These are phyloP conservation scores for Neopelma chrysocephalum DNA, from an alignment of 2,797 vertebrate species.

Conservation along the genomic window DNA sequence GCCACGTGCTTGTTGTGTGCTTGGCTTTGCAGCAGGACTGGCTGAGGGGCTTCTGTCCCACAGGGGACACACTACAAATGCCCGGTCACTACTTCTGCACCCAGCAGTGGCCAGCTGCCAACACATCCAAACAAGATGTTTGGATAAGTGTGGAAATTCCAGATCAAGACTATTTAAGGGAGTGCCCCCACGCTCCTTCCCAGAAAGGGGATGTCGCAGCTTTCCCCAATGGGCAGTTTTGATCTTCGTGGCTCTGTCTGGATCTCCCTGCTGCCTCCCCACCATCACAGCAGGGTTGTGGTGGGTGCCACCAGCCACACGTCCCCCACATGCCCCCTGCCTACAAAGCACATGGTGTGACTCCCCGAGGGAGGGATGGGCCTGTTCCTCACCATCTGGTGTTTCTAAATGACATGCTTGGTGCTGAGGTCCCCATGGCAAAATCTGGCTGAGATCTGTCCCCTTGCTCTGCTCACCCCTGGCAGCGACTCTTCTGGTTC, in stretches of 20 bases:
- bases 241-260: background rate
- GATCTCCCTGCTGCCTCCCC: background rate
- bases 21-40: background rate
- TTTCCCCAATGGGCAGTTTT: background rate
- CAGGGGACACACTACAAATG: background rate
- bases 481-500: conserved; percentile 88
- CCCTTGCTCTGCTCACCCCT: background rate
- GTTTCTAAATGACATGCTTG: background rate
- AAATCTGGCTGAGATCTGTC: background rate
- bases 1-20: fast-evolving
- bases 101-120: background rate
- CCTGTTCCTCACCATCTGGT: background rate
- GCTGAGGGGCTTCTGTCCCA: background rate
- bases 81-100: background rate
- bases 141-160: background rate
- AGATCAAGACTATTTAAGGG: background rate
- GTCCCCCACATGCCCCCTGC: fast-evolving
- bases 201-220: fast-evolving
- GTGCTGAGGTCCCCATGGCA: background rate
- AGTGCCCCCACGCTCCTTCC: background rate
- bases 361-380: background rate
- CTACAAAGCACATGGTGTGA: background rate
- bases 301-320: background rate
- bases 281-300: background rate
- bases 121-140: fast-evolving